Evolutionary conservation across 35 echinoderm and acorn worm species (phyloP), one percentile per base, ranked within the genome.

Genomic region (Ptychodera flava): DNA sequence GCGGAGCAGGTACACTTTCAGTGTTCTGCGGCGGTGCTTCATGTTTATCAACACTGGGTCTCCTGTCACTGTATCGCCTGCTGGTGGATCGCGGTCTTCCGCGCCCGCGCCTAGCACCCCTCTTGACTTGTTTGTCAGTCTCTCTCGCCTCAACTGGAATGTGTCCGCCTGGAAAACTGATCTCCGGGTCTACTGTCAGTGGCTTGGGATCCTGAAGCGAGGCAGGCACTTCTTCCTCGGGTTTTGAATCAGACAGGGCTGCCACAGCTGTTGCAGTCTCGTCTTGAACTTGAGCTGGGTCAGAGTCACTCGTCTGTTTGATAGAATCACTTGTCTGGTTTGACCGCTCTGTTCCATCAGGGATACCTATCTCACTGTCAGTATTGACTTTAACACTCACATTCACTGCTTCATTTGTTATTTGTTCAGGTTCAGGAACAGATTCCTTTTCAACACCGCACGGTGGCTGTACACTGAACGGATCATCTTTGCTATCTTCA

Each of bases 101-200:
- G 28, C 91, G 81, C 80, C 91, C 91, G 75, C 82, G 53, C 38
- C 86, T 87, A 36, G 86, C 33, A 28, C 86, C 87, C 22, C 45
- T 64, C 45, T 64, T 64, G 6, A 22, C 45, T 64, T 64, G 45
- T 64, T 64, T 64, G 6, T 64, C 45, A 12, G 6, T 22, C 22
- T 64, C 45, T 64, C 22, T 64, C 6, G 22, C 22, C 45, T 64
- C 45, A 64, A 22, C 22, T 64, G 45, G 45, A 12, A 64, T 22
- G 22, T 64, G 22, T 12, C 45, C 45, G 6, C 45, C 45, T 64
- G 45, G 45, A 22, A 64, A 64, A 22, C 6, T 64, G 6, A 64
- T 12, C 22, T 64, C 45, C 22, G 45, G 45, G 6, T 64, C 45
- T 64, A 64, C 22, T 64, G 45, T 64, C 6, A 12, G 6, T 12